Base-by-base conservation (phyloP, 2,113 vertebrate species). In the Raphicerus campestris region DNA sequence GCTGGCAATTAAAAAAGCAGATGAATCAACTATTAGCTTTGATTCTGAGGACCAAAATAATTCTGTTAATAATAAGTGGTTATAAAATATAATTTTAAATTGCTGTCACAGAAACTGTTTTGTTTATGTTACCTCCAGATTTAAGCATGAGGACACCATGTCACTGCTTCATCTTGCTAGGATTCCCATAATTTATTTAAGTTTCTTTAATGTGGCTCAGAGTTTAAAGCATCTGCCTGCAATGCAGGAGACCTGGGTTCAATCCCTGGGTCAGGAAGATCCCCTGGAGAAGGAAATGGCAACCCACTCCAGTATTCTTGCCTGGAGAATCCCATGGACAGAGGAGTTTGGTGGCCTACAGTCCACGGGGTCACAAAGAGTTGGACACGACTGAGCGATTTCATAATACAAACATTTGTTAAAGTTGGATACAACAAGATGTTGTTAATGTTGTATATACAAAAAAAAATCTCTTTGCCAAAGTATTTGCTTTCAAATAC, bases 11-110 rank as follows among this genome's bases (percentile, higher is more conserved):
- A 81, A 81, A 80, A 96, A 83, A 42, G 24, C 20, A 58, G 26
- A 82, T 89, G n/a, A 94, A 75, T n/a, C 11, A 92, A 96, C 42
- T 83, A 80, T 78, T 47, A 66, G 60, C 70, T 45, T 77, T 58
- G 73, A 89, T 94, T 96, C 53, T 87, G 55, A 96, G 47, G 61
- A 86, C 17, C 26, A 93, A 66, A 66, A 66, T 66, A 66, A 35
- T 66, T 63, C 63, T 39, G 70, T 87, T 87, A 77, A 49, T 81
- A 87, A 87, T 15, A 95, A 60, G 49, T 90, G 6, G 49, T 87
- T 87, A 87, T 77, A 95, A 92, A 93, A 96, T 70, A 45, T 70
- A 89, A 77, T 87, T 93, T 47, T 28, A 95, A 49, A 63, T n/a
- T 93, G 10, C 20, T 93, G 16, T 82, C 51, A 93, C 15, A 90